phyloP scores from a whole-genome alignment of 2,113 vertebrate species.

The Rattus norvegicus region GRCr8 NC_086026.1:125180501-125181000 shows the following conservation, averaged over 20 bases:
- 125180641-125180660: not conserved
- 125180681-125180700: not conserved
- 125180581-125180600: not conserved
- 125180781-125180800: not conserved
- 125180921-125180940: not conserved
- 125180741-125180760: not conserved
- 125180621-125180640: not conserved
- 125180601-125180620: not conserved
- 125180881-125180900: not conserved
- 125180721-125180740: not conserved
- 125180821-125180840: not conserved
- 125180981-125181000: not conserved
- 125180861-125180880: not conserved
- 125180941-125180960: not conserved
- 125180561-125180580: not conserved
- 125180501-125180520: not conserved
- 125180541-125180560: not conserved
- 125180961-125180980: not conserved
- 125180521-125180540: not conserved
- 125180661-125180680: not conserved
- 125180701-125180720: not conserved
- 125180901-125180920: not conserved
- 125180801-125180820: not conserved
- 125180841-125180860: not conserved
- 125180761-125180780: not conserved